These are phyloP conservation scores for Dolichopus griseipennis DNA, from an alignment of 2,888 invertebrate species.

Conservation along the genomic window DNA sequence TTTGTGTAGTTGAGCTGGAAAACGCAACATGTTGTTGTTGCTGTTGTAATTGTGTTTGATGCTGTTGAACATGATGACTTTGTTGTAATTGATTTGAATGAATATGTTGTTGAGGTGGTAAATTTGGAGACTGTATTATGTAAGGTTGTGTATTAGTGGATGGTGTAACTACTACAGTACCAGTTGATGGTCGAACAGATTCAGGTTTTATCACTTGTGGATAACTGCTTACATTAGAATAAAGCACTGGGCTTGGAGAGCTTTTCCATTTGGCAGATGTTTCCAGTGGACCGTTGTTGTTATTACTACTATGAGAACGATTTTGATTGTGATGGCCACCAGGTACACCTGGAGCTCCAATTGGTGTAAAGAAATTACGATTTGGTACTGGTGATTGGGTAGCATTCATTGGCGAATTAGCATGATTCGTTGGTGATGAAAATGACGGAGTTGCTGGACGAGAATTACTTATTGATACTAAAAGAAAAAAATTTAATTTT, in stretches of 20 bases:
- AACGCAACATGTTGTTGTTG: conserved; percentile 9
- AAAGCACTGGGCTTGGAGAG: conserved; percentile 39
- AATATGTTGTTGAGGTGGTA: conserved; percentile 19
- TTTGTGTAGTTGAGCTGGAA: background rate
- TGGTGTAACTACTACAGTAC: conserved; percentile 25
- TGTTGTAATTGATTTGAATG: conserved; percentile 23
- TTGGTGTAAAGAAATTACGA: conserved; percentile 88
- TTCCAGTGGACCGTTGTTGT: conserved; percentile 21
- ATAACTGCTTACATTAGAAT: conserved; percentile 33
- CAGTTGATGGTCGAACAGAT: conserved; percentile 31
- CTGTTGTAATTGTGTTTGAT: conserved; percentile 18
- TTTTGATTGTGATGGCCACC: conserved; percentile 24
- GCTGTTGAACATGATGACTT: conserved; percentile 14
- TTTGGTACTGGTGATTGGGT: conserved; percentile 59
- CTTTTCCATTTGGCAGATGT: conserved; percentile 36
- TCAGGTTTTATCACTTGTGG: conserved; percentile 37
- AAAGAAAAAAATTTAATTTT: conserved; percentile 23
- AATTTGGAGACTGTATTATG: conserved; percentile 17
- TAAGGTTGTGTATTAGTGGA: conserved; percentile 33
- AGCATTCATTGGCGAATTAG: conserved; percentile 57
- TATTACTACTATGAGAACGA: conserved; percentile 17
- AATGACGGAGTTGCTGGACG: conserved; percentile 88
- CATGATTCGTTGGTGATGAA: conserved; percentile 63
- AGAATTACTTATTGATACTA: conserved; percentile 86
- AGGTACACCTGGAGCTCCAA: conserved; percentile 54